A percentile compares a stretch with the other conserved stretches of the same genome.
These are phyloP conservation scores for Aspiorhynchus laticeps DNA, from an alignment of 2,113 vertebrate genomes.

Conservation along the genomic window DNA sequence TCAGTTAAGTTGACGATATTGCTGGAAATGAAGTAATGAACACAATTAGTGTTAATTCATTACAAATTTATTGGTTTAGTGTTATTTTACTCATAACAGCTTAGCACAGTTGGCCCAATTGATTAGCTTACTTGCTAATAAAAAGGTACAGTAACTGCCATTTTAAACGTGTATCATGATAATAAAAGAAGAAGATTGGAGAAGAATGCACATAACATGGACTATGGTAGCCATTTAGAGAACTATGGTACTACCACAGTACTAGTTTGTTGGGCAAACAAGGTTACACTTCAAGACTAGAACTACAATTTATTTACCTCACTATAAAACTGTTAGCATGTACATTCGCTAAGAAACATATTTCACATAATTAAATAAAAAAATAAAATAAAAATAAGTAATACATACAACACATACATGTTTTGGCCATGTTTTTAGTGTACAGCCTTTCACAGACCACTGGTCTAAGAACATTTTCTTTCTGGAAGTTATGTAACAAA, in stretches of 20 bases:
- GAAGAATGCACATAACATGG: not conserved
- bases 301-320: not conserved
- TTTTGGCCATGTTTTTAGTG: not conserved
- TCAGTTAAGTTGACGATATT: too few relatives aligned
- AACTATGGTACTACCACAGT: not conserved
- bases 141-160: not conserved
- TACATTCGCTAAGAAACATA: not conserved
- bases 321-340: not conserved
- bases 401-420: not conserved
- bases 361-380: not conserved
- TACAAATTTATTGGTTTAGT: not conserved
- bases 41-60: not conserved
- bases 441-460: not conserved
- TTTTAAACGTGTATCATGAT: not conserved
- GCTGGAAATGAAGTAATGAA: too few relatives aligned
- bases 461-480: not conserved
- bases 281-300: not conserved
- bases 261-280: not conserved
- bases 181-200: not conserved
- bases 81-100: not conserved
- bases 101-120: not conserved
- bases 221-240: not conserved
- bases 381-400: not conserved
- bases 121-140: not conserved
- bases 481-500: not conserved